Evolutionary conservation across 2,113 vertebrate genomes (phyloP), one percentile per base, ranked within the genome.

Genomic region (Anarrhichthys ocellatus): DNA sequence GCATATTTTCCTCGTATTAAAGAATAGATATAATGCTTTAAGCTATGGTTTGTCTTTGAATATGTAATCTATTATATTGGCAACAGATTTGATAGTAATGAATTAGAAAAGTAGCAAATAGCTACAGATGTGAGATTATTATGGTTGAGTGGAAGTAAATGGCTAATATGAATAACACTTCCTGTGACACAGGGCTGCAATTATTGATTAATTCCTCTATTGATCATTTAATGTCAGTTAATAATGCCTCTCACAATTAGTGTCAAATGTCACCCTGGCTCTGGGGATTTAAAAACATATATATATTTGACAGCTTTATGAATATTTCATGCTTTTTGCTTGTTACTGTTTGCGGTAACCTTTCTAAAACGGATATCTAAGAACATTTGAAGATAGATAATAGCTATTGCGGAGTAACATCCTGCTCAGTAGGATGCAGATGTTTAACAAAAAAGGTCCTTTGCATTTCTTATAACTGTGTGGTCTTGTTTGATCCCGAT

Each of bases 401-500:
- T 27, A 40, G 4, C 32, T 50, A 18, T 9, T 71, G 38, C 32
- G n/a, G 34, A 64, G 24, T 15, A 9, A 29, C 48, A 46, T 71
- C 75, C 48, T 64, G 34, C 67, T 75, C 20, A 58, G 50, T 71
- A 15, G 24, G 58, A 50, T 81, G 75, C 81, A 89, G 82, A 77
- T 90, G 76, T 76, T 75, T 68, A 15, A 32, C 36, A 52, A 50
- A 77, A 77, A 73, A 83, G 20, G 46, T 50, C 78, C 34, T 73
- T 77, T 73, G 76, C 76, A 79, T 50, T 80, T 83, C 68, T 69
- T 79, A 36, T 52, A 77, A 74, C 56, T 76, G 66, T 85, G 86
- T 87, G 86, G 89, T 88, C 87, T 82, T 81, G 83, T 91, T 89
- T 90, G 91, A 92, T 88, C 84, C 85, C 83, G 74, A 85, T 83